Evolutionary conservation across 2,797 vertebrate species (phyloP), one percentile per base, ranked within the genome.

Genomic region (Melanotaenia parkinsoni): DNA sequence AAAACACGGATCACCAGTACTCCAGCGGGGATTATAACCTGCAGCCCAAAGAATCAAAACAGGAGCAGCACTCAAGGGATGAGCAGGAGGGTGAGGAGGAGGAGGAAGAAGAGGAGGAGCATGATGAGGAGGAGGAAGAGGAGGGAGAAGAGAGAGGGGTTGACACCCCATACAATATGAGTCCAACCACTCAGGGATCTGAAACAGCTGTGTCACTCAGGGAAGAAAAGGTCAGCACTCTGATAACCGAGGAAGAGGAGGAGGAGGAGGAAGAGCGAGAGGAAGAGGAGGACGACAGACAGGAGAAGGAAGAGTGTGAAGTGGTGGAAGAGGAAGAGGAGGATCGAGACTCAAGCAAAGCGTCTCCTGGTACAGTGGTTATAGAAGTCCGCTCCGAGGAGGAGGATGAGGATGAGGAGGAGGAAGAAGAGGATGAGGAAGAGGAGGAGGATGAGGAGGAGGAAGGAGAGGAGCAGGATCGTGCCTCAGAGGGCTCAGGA

Each of bases 401-500:
- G 0, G 93, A 93, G 3, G 93, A 96, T 0, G 91, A 90, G 9
- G 93, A 93, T 13, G 92, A 94, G 1, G 88, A 96, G 0, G 96
- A 97, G 0, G 96, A 96, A 0, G 96, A 96, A 0, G 93, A 92
- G 0, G 92, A 97, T 0, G 96, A 98, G 0, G 96, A 96, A 0
- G 96, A 95, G 16, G 96, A 96, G 0, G 96, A 96, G 0, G 96
- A 97, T 0, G 92, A 93, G 2, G 93, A 96, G 0, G 92, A 89
- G 14, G 92, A 93, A 37, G 91, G 85, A 33, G 92, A 92, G 9
- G 93, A 94, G 45, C 84, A 96, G 0, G 96, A 98, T 0, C 86
- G 89, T 1, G 88, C 86, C 26, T 98, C 96, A 24, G 97, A 96
- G 74, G 96, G 96, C 76, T 97, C 97, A 0, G 92, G 94, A 0